Base-by-base conservation (phyloP, 2,113 vertebrate genomes). In the Amblyornis subalaris region DNA sequence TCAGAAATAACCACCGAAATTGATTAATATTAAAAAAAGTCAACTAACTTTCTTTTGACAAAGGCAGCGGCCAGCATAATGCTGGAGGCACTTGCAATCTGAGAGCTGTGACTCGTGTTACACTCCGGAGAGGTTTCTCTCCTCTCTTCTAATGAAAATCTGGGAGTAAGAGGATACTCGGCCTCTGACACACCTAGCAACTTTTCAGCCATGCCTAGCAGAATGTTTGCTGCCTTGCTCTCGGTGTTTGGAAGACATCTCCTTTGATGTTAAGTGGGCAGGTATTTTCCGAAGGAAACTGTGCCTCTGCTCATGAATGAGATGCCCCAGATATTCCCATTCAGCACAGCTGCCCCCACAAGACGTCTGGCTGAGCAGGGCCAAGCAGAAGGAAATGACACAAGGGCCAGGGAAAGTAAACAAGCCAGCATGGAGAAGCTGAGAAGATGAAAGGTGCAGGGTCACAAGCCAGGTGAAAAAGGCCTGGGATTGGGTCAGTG, bases 361-460 rank as follows among this genome's bases (percentile, higher is more conserved):
- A 47, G 47, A 71, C 26, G 3, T 64, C 51, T 4, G 12, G 47
- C 36, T 76, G 15, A 10, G 18, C 47, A 70, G 13, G 44, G 70
- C 35, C 48, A 65, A 61, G 42, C 24, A 48, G 12, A n/a, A 76
- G n/a, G 20, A 70, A 53, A 48, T 58, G 24, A 47, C 61, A 22
- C 0, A 0, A 42, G 9, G 14, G 12, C n/a, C 6, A 4, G 4
- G 45, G 28, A 74, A 69, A 87, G 53, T 36, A 54, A 48, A 62
- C 14, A 44, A 65, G 26, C 35, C 64, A 58, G 61, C 1, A 6
- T 24, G 50, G 51, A 83, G 71, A 40, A 76, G 31, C 22, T 31
- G 69, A 66, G 86, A 29, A 74, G 13, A 44, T 51, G 69, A 28
- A 64, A 76, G 4, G 8, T 42, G 33, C 11, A 31, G 13, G 22